Percentiles rank a stretch among this genome's conserved stretches.
Conservation (phyloP, 2,888 invertebrate species). For the Temnothorax ravouxi region DNA sequence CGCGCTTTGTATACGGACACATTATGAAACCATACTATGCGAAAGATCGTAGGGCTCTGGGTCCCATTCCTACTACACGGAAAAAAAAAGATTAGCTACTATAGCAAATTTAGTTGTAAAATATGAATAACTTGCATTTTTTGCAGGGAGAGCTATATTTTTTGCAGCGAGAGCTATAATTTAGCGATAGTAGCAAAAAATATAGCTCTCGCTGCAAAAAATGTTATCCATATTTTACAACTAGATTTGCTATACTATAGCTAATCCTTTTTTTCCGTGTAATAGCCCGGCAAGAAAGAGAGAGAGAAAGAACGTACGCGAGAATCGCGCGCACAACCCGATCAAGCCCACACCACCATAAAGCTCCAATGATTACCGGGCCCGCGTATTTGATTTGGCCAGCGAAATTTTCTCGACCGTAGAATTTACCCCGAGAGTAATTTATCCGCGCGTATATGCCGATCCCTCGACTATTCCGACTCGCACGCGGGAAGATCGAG, state of each 20-base stretch:
- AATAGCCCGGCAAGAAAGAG: conserved; percentile 14
- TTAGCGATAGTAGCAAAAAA: too few relatives aligned
- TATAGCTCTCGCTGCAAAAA: too few relatives aligned
- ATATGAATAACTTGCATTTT: too few relatives aligned
- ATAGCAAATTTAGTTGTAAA: too few relatives aligned
- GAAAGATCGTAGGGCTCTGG: conserved; percentile 40
- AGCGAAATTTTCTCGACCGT: conserved; percentile 55
- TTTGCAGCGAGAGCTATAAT: too few relatives aligned
- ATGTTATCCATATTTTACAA: too few relatives aligned
- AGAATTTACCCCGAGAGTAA: conserved; percentile 54
- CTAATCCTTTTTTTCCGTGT: too few relatives aligned
- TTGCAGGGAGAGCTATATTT: too few relatives aligned
- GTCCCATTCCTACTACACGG: conserved; percentile 32
- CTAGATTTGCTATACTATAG: too few relatives aligned
- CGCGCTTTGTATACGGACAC: conserved; percentile 44
- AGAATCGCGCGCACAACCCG: conserved; percentile 22
- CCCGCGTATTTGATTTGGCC: conserved; percentile 54
- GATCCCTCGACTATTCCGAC: conserved; percentile 30
- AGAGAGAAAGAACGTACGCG: conserved; percentile 6
- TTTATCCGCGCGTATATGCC: conserved; percentile 46
- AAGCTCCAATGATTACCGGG: conserved; percentile 54
- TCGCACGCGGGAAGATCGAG: conserved; percentile 36
- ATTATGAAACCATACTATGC: conserved; percentile 42
- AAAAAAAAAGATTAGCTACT: too few relatives aligned
- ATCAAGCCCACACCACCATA: conserved; percentile 39